Base-by-base conservation (phyloP, 2,888 invertebrate species). In the Torymus texanus region DNA sequence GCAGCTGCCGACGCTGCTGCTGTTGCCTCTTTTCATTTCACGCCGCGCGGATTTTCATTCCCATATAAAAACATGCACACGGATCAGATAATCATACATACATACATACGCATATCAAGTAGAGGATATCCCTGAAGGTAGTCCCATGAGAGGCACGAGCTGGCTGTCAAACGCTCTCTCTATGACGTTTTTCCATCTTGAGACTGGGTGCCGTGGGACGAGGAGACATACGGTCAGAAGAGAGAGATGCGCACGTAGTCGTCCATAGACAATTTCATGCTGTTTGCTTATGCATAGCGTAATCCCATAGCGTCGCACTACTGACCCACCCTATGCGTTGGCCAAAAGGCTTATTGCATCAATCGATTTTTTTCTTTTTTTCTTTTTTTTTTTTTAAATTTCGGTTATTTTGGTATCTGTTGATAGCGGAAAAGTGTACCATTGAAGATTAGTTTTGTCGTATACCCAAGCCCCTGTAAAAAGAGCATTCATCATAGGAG, bases 211-310 rank as follows among this genome's bases (percentile, higher is more conserved):
- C 18, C n/a, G 5, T n/a, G 16, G 41, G 8, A 21, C 24, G 21
- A 29, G 24, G 55, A 68, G 68, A n/a, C 53, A 11, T 5, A 16
- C 13, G 5, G 12, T 13, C 18, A 62, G 24, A 66, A 51, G 24
- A 68, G 55, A 53, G n/a, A 41, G 63, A 11, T 11, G 18, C 18
- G 51, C 16, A 14, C 12, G 18, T 16, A 5, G 16, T 53, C 58
- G 18, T 12, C 16, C 24, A 41, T n/a, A 72, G 72, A 80, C 68
- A 75, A 76, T 80, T 80, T 80, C 75, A 75, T 76, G 80, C 75
- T 80, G 68, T 68, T 80, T 80, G 68, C 62, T 61, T 80, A 80
- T 80, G 80, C 80, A 76, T 80, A 76, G 80, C 55, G 18, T 51
- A 41, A 1, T 8, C 8, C 5, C 8, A 58, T 59, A 14, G 14